These are phyloP conservation scores for Hydrolagus affinis DNA, from an alignment of 2,113 vertebrate genomes.

Conservation along the genomic window DNA sequence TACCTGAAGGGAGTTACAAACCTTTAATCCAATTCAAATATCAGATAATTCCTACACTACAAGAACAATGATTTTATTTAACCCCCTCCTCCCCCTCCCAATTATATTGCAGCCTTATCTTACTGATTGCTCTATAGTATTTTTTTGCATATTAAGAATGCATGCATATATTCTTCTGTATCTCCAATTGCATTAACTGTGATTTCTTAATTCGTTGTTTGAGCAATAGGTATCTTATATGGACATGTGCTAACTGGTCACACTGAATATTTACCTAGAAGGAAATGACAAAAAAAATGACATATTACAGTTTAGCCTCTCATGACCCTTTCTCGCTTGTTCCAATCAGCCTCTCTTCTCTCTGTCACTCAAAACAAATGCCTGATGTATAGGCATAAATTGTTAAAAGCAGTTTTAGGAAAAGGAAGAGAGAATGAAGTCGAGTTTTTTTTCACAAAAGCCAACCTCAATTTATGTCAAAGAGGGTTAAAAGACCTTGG, in stretches of 20 bases:
- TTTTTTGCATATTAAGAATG: not conserved
- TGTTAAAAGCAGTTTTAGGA: conserved; percentile 83
- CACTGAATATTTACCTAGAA: conserved; percentile 31
- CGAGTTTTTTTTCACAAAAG: conserved; percentile 72
- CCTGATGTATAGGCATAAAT: conserved; percentile 71
- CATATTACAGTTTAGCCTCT: conserved; percentile 26
- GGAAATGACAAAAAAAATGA: conserved; percentile 30
- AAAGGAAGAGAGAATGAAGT: conserved; percentile 73
- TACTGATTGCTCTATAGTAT: not conserved
- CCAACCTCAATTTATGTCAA: conserved; percentile 99
- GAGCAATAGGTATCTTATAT: not conserved
- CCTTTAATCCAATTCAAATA: not conserved
- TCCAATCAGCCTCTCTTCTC: conserved; percentile 58
- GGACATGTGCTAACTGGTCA: conserved; percentile 13
- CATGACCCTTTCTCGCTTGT: conserved; percentile 56
- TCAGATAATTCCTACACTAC: not conserved
- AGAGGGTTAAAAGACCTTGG: conserved; percentile 90
- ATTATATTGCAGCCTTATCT: not conserved
- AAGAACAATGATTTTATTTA: not conserved
- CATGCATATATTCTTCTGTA: not conserved
- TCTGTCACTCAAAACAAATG: conserved; percentile 74
- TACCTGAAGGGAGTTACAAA: not conserved
- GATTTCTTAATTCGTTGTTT: not conserved
- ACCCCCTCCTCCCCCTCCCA: not conserved
- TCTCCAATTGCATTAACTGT: not conserved